Percentiles rank a stretch among this genome's conserved stretches.
Evolutionary conservation across 2,113 vertebrate genomes (phyloP).

Genomic region (Hypocryptadius cinnamomeus): DNA sequence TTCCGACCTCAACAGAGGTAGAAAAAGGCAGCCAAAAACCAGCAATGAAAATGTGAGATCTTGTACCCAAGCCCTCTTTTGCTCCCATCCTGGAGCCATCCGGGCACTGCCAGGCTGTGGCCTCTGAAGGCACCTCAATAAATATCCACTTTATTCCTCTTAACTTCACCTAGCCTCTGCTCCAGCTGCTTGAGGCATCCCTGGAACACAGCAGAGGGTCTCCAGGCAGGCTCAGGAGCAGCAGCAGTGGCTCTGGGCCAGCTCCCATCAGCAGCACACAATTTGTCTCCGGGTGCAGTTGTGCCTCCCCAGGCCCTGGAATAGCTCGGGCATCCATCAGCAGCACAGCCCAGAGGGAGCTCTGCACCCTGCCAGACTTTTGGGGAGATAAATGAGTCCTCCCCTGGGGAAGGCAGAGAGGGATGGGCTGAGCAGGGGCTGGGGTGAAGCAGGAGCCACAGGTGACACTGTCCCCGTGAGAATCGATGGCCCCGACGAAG

Average conservation of each 20-base stretch:
- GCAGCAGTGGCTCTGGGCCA: not conserved
- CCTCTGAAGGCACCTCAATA: not conserved
- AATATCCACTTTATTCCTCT: not conserved
- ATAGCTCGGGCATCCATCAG: slow-evolving; percentile 1
- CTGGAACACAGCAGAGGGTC: not conserved
- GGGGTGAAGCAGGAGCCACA: not conserved
- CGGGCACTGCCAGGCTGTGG: not conserved
- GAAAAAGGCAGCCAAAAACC: not conserved
- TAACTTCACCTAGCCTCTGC: not conserved
- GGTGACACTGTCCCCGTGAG: not conserved
- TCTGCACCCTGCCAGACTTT: not conserved
- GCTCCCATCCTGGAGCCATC: not conserved
- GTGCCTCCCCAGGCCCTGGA: not conserved
- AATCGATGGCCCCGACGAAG: not conserved
- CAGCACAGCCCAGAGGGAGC: not conserved
- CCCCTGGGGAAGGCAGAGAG: not conserved
- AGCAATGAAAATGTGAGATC: not conserved
- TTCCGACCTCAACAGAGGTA: not conserved
- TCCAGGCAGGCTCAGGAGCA: not conserved
- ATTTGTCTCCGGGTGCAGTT: not conserved
- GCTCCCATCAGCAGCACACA: not conserved
- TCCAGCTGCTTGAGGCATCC: not conserved
- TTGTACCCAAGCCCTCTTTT: not conserved
- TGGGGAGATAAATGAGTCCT: not conserved
- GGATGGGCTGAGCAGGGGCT: fast-evolving